A percentile compares a stretch with the other conserved stretches of the same genome.
These are phyloP conservation scores for Anodontia alba DNA, from an alignment of 2,888 invertebrate species.

Conservation along the genomic window DNA sequence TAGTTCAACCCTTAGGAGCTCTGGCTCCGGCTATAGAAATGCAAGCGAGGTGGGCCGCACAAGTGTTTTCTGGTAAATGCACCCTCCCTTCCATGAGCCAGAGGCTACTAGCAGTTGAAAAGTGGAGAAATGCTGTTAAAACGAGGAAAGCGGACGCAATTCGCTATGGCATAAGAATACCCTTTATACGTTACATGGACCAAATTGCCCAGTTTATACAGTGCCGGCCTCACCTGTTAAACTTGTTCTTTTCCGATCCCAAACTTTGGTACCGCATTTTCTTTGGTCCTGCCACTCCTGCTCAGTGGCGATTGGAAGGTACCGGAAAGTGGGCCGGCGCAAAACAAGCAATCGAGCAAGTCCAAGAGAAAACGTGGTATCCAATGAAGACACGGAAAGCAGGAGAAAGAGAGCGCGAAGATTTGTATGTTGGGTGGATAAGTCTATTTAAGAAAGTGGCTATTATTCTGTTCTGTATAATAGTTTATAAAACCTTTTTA, in stretches of 20 bases:
- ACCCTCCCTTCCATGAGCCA: constrained; percentile 38
- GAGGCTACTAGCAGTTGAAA: constrained; percentile 25
- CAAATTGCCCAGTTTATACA: constrained; percentile 40
- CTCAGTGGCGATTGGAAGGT: constrained; percentile 56
- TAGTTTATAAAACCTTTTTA: too few relatives aligned
- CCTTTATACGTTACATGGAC: constrained; percentile 53
- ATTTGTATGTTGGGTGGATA: constrained; percentile 54
- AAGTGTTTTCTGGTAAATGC: constrained; percentile 50
- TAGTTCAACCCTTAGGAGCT: constrained; percentile 56
- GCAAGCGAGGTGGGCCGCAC: constrained; percentile 54
- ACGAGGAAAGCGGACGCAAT: constrained; percentile 47
- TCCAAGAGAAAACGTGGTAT: constrained; percentile 50
- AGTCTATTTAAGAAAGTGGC: constrained; percentile 25
- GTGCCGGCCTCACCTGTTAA: constrained; percentile 47
- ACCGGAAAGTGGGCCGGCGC: constrained; percentile 58
- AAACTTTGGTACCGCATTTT: constrained; percentile 46
- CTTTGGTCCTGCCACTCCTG: constrained; percentile 49
- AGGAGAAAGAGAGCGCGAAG: constrained; percentile 46
- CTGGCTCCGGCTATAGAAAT: constrained; percentile 57
- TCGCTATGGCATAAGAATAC: constrained; percentile 42
- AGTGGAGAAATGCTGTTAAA: constrained; percentile 34
- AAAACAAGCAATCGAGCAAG: constrained; percentile 32
- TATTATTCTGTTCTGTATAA: too few relatives aligned
- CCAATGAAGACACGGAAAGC: constrained; percentile 50
- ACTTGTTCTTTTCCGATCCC: constrained; percentile 43